Percentiles rank a stretch among this genome's conserved stretches.
These are phyloP conservation scores for Typhlichthys eigenmanni DNA, from an alignment of 2,797 vertebrate genomes.

Conservation along the genomic window DNA sequence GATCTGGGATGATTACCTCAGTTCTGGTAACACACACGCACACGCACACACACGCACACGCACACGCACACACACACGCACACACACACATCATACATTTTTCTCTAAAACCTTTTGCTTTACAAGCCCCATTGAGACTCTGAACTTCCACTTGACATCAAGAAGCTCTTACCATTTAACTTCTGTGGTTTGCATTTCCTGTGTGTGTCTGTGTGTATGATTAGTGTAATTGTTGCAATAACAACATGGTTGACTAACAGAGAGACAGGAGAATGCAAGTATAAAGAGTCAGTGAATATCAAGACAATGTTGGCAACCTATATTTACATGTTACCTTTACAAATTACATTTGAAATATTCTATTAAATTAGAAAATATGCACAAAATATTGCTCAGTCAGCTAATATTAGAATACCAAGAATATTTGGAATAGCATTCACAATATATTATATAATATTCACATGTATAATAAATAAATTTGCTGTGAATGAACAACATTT, in stretches of 20 bases:
- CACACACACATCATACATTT: constrained; percentile 1
- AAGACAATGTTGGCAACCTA: constrained; percentile 5
- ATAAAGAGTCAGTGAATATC: constrained; percentile 16
- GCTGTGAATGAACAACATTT: not conserved
- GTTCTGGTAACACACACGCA: not conserved
- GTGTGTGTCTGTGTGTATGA: constrained; percentile 42
- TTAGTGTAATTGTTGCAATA: constrained; percentile 68
- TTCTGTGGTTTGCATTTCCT: constrained; percentile 82
- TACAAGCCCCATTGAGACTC: constrained; percentile 38
- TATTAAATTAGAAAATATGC: too few relatives aligned
- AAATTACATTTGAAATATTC: too few relatives aligned
- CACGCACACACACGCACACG: constrained; percentile 18
- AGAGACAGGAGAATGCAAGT: constrained; percentile 18
- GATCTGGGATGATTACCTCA: too few relatives aligned
- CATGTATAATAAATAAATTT: constrained; percentile 1
- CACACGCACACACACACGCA: not conserved
- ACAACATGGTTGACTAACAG: constrained; percentile 31
- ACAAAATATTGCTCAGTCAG: too few relatives aligned
- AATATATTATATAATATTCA: constrained; percentile 1
- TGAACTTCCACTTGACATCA: constrained; percentile 36
- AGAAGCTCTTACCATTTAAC: constrained; percentile 52
- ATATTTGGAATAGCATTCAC: not conserved
- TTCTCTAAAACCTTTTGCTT: constrained; percentile 12
- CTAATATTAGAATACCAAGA: not conserved
- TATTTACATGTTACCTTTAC: too few relatives aligned